Percentiles rank a stretch among this genome's conserved stretches.
Evolutionary conservation across 2,797 vertebrate genomes (phyloP).

Genomic region (Rhinogobio ventralis): DNA sequence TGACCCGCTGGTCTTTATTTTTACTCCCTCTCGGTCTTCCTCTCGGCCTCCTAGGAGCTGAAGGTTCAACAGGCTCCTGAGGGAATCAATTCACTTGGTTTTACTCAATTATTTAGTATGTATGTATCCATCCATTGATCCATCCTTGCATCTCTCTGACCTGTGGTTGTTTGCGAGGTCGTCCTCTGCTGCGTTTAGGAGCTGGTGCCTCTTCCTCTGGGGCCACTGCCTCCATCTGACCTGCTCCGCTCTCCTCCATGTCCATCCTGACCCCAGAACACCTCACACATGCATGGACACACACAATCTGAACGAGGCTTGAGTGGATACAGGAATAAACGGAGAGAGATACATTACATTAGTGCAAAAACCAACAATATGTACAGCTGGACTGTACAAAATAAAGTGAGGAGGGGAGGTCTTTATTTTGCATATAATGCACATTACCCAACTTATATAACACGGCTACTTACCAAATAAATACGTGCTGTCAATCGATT

Average conservation of each 20-base stretch:
- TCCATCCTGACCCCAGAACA: constrained; percentile 56
- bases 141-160: constrained; percentile 58
- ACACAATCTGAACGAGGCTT: constrained; percentile 17
- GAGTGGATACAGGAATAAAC: background rate
- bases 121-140: background rate
- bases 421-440: background rate
- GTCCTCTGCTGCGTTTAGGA: constrained; percentile 78
- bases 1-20: constrained; percentile 77
- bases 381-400: background rate
- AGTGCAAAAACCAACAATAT: background rate
- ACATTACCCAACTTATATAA: background rate
- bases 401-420: too few relatives aligned
- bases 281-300: constrained; percentile 51
- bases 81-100: constrained; percentile 28
- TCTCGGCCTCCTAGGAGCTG: constrained; percentile 80
- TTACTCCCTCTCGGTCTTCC: constrained; percentile 84
- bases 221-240: constrained; percentile 69
- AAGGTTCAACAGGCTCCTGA: constrained; percentile 79
- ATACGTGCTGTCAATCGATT: background rate
- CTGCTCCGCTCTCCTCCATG: constrained; percentile 45
- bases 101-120: background rate
- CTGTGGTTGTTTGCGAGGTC: constrained; percentile 81
- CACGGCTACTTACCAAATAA: background rate
- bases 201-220: constrained; percentile 68
- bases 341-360: background rate